Percentiles rank a stretch among this genome's conserved stretches.
These are phyloP conservation scores for Shargacucullia verbasci DNA, from an alignment of 2,888 invertebrate genomes.

Conservation along the genomic window DNA sequence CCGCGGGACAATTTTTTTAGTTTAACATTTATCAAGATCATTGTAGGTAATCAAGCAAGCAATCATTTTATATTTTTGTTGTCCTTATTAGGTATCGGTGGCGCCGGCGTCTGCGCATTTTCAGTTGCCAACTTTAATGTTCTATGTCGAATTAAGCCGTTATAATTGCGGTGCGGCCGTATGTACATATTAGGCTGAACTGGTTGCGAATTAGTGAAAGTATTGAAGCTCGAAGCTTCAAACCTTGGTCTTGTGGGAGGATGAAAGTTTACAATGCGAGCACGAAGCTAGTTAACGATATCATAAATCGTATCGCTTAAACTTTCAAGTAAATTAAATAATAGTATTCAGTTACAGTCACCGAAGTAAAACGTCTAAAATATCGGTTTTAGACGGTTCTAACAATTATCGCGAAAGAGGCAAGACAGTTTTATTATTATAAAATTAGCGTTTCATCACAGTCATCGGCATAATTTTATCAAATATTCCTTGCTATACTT, in stretches of 20 bases:
- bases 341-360: too few relatives aligned
- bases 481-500: too few relatives aligned
- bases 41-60: neutral
- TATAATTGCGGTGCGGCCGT: neutral
- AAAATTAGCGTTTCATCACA: too few relatives aligned
- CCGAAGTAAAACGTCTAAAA: too few relatives aligned
- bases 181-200: conserved; percentile 7
- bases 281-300: neutral
- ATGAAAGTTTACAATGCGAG: conserved; percentile 8
- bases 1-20: too few relatives aligned
- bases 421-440: too few relatives aligned
- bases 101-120: neutral
- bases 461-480: too few relatives aligned
- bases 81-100: conserved; percentile 5
- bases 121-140: conserved; percentile 7
- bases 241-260: conserved; percentile 17
- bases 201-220: conserved; percentile 44
- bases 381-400: too few relatives aligned
- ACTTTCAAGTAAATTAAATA: too few relatives aligned
- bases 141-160: conserved; percentile 14
- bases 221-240: conserved; percentile 3
- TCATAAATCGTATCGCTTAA: too few relatives aligned
- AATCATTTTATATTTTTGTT: neutral
- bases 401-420: too few relatives aligned
- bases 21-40: too few relatives aligned